Evolutionary conservation across 2,888 invertebrate genomes (phyloP).

Genomic region (Ochropacha duplaris): DNA sequence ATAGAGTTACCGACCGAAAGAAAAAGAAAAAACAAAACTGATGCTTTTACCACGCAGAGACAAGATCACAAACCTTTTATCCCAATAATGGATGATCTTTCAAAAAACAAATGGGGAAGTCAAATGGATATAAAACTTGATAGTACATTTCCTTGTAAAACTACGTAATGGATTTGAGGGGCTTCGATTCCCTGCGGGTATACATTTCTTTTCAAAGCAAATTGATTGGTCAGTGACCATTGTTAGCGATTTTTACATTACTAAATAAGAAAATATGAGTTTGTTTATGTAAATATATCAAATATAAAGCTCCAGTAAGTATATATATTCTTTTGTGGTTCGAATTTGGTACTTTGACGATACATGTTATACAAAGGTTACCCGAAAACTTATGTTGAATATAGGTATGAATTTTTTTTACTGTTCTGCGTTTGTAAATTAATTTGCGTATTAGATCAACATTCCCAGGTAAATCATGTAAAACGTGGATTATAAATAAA

Average conservation of each 20-base stretch:
- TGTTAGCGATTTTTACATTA: conserved; percentile 27
- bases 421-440: too few relatives aligned
- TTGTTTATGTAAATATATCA: neutral
- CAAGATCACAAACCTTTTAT: conserved; percentile 48
- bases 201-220: conserved; percentile 50
- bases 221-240: conserved; percentile 44
- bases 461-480: neutral
- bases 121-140: conserved; percentile 54
- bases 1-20: neutral
- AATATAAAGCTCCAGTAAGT: neutral
- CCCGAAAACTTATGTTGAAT: too few relatives aligned
- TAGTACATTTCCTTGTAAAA: conserved; percentile 46
- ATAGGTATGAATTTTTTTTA: too few relatives aligned
- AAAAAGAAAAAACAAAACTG: neutral
- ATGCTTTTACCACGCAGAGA: neutral
- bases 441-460: neutral
- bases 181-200: conserved; percentile 41
- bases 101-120: conserved; percentile 55
- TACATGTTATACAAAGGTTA: too few relatives aligned
- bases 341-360: neutral
- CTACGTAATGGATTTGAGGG: conserved; percentile 60
- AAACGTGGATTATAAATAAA: neutral
- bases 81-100: conserved; percentile 63
- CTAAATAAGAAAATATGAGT: neutral
- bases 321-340: neutral